Percentiles rank a stretch among this genome's conserved stretches.
These are phyloP conservation scores for Hiodon alosoides DNA, from an alignment of 2,113 vertebrate species.

Conservation along the genomic window DNA sequence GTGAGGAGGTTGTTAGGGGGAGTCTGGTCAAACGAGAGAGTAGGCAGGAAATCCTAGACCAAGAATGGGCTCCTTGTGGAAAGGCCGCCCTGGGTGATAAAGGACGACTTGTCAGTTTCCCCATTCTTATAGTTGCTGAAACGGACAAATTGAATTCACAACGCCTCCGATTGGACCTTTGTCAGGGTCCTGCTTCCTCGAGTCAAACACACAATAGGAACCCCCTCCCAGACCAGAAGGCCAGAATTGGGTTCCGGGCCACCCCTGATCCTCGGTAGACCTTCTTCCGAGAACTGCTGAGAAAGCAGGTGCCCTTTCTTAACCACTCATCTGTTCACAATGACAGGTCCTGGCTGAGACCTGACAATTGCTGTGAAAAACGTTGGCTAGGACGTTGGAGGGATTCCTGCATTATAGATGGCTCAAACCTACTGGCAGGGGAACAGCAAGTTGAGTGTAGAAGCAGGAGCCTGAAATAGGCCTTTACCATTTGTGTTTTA, in stretches of 20 bases:
- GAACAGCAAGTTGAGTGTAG: too few relatives aligned
- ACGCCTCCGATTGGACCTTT: constrained; percentile 46
- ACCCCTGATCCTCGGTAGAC: not conserved
- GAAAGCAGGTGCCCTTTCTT: not conserved
- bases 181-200: constrained; percentile 34
- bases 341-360: too few relatives aligned
- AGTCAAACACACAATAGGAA: constrained; percentile 52
- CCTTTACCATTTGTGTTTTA: too few relatives aligned
- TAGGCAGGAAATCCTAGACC: not conserved
- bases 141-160: constrained; percentile 54
- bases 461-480: too few relatives aligned
- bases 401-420: too few relatives aligned
- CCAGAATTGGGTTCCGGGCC: constrained; percentile 32
- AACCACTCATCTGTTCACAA: not conserved
- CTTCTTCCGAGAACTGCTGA: too few relatives aligned
- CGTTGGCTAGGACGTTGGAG: too few relatives aligned
- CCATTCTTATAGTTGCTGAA: constrained; percentile 50
- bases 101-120: constrained; percentile 1
- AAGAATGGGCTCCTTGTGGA: not conserved
- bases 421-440: too few relatives aligned
- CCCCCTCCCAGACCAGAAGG: constrained; percentile 27
- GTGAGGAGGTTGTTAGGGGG: not conserved
- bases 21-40: not conserved
- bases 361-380: too few relatives aligned
- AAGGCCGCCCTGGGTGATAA: not conserved